Evolutionary conservation across 92 coral and sea anemone species (phyloP).

Genomic region (Virgularia gustaviana): DNA sequence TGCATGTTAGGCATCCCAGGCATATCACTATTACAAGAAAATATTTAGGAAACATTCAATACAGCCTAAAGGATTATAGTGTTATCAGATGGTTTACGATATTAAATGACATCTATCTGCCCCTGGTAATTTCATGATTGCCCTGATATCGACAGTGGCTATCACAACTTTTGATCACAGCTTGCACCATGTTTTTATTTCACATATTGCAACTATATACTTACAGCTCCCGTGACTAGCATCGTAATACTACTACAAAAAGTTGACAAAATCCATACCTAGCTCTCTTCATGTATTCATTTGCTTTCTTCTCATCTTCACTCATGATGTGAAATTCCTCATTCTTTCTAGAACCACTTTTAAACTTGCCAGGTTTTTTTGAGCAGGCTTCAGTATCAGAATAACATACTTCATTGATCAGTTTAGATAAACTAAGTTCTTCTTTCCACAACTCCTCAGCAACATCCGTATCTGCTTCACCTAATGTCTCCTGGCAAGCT

Average conservation of each 20-base stretch:
- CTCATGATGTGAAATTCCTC: constrained; percentile 72
- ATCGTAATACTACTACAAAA: too few relatives aligned
- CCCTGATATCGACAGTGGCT: too few relatives aligned
- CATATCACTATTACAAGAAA: constrained; percentile 69
- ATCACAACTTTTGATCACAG: too few relatives aligned
- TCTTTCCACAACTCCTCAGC: constrained; percentile 95
- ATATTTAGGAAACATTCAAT: neutral
- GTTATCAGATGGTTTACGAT: too few relatives aligned
- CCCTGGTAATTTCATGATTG: too few relatives aligned
- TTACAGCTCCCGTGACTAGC: too few relatives aligned
- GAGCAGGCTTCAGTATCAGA: constrained; percentile 74
- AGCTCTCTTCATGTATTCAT: constrained; percentile 79
- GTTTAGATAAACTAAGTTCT: constrained; percentile 74
- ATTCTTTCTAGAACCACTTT: constrained; percentile 63
- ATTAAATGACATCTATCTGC: too few relatives aligned
- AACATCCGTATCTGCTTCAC: constrained; percentile 86
- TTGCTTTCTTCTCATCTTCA: constrained; percentile 95
- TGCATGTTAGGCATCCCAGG: constrained; percentile 99
- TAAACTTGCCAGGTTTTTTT: constrained; percentile 53
- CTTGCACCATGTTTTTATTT: too few relatives aligned
- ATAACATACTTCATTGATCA: constrained; percentile 87
- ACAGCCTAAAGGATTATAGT: neutral
- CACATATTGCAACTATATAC: too few relatives aligned
- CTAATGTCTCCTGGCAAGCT: constrained; percentile 91
- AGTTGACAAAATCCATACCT: too few relatives aligned